These are phyloP conservation scores for Chaetophractus vellerosus DNA, from an alignment of 2,797 vertebrate genomes.

Conservation along the genomic window DNA sequence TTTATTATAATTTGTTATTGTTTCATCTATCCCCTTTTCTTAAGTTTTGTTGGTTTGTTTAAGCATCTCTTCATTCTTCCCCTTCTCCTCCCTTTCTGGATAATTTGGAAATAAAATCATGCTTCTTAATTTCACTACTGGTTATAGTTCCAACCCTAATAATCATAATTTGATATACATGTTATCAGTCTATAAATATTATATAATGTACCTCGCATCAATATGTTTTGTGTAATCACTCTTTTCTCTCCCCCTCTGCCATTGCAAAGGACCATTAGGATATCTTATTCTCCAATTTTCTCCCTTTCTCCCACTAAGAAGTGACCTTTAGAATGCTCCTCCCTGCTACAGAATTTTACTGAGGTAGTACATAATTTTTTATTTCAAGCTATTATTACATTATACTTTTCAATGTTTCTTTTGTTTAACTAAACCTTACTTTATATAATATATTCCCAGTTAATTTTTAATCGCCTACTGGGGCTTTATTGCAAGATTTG, in stretches of 20 bases:
- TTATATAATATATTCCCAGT: neutral
- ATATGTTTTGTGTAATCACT: neutral
- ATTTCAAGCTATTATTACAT: neutral
- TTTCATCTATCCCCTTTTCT: conserved; percentile 36
- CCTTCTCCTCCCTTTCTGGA: neutral
- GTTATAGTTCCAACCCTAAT: neutral
- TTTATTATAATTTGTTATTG: conserved; percentile 2
- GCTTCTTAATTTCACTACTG: neutral
- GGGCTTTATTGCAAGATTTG: neutral
- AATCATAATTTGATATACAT: neutral
- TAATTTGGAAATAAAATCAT: conserved; percentile 28
- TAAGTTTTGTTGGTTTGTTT: neutral
- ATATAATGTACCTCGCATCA: neutral
- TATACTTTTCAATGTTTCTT: neutral
- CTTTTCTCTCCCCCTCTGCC: neutral
- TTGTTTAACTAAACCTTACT: neutral
- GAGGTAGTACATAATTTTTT: neutral
- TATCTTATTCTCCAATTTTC: neutral
- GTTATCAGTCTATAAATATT: neutral
- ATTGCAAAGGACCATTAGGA: neutral
- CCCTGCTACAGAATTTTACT: neutral
- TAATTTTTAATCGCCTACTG: conserved; percentile 34
- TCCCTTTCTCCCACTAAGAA: neutral
- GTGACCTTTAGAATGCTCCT: neutral
- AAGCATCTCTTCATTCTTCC: neutral